phyloP scores from a whole-genome alignment of 2,888 invertebrate genomes.

The Luperina testacea region DNA sequence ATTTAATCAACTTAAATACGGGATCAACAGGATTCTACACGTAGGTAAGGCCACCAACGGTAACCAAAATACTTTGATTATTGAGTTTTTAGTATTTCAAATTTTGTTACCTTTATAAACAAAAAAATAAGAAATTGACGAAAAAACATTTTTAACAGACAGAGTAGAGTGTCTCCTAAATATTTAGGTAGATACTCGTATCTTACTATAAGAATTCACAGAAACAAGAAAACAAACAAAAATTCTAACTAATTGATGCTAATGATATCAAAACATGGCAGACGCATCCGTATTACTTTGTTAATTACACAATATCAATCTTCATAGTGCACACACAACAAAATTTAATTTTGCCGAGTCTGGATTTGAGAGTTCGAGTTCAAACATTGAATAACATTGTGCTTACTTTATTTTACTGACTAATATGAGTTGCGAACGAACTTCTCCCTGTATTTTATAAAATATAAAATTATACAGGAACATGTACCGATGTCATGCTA shows the following conservation, averaged over 20 bases:
- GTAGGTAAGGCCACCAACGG: no score
- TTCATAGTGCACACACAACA: slow-evolving; percentile 56
- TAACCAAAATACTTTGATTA: no score
- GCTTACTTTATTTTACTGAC: slow-evolving; percentile 44
- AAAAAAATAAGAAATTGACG: not conserved
- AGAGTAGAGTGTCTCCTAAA: not conserved
- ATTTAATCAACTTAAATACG: no score
- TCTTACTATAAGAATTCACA: not conserved
- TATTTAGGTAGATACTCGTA: not conserved
- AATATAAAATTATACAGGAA: no score
- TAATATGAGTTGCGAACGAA: slow-evolving; percentile 17
- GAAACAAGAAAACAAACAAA: slow-evolving; percentile 32
- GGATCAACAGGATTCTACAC: not conserved
- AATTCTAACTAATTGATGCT: slow-evolving; percentile 36
- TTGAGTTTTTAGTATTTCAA: no score
- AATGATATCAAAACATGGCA: slow-evolving; percentile 66
- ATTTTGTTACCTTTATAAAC: no score
- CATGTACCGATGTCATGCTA: no score
- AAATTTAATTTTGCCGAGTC: slow-evolving; percentile 45
- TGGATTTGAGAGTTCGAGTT: slow-evolving; percentile 39
- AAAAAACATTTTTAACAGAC: not conserved
- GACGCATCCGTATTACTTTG: slow-evolving; percentile 46
- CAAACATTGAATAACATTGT: slow-evolving; percentile 48
- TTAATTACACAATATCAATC: slow-evolving; percentile 60
- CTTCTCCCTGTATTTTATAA: not conserved